These are phyloP conservation scores for Serranochromis macrocephalus DNA, from an alignment of 2,113 vertebrate species.

Conservation along the genomic window DNA sequence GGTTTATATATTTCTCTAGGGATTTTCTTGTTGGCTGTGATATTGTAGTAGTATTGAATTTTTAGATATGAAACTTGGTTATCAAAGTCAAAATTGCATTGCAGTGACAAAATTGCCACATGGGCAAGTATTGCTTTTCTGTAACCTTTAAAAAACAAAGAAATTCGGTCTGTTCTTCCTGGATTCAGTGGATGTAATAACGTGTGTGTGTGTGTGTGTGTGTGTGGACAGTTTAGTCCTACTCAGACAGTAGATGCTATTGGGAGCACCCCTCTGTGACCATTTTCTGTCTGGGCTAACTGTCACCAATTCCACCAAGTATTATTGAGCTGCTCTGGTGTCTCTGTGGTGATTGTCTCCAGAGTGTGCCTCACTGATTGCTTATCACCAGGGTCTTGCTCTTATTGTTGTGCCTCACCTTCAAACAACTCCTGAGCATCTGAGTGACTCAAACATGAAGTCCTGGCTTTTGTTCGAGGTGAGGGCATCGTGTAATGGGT, in stretches of 20 bases:
- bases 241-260: not conserved
- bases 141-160: slow-evolving; percentile 26
- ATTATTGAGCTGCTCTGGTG: not conserved
- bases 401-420: slow-evolving; percentile 14
- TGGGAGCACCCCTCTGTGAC: not conserved
- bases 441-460: not conserved
- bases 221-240: not conserved
- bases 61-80: slow-evolving; percentile 6
- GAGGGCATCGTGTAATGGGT: not conserved
- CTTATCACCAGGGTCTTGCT: not conserved
- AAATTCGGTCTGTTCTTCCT: not conserved
- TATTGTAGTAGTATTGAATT: not conserved
- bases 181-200: not conserved
- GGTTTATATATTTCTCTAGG: not conserved
- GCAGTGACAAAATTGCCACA: not conserved
- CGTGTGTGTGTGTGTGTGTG: not conserved
- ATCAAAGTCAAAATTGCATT: not conserved
- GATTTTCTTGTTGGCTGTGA: not conserved
- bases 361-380: not conserved
- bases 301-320: slow-evolving; percentile 11
- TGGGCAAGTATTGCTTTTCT: slow-evolving; percentile 1
- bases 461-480: not conserved
- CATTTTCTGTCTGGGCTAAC: slow-evolving; percentile 21
- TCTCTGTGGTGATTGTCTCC: slow-evolving; percentile 8
- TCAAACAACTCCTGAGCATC: not conserved